Evolutionary conservation across 2,888 invertebrate genomes (phyloP), one percentile per base, ranked within the genome.

Genomic region (Gasteruption jaculator): DNA sequence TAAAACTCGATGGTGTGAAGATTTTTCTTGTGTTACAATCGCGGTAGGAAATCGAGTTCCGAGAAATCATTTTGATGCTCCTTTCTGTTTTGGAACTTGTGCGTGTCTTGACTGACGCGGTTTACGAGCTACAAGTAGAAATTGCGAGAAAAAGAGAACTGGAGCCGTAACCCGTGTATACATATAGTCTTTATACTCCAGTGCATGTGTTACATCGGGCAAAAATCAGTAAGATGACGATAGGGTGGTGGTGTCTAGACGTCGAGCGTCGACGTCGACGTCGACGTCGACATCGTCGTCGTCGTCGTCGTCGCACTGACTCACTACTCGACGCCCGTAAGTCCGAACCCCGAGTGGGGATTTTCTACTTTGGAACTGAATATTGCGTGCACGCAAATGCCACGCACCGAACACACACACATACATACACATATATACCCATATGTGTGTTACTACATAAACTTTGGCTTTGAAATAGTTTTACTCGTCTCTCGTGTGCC

Each of bases 361-460:
- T 20, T 46, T 45, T n/a, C n/a, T n/a, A n/a, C n/a, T 24, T 46
- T n/a, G n/a, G n/a, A n/a, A 54, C 61, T 65, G 62, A 65, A 63
- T 63, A 65, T 65, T 65, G 63, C 65, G 62, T 63, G 62, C 62
- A 53, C 58, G 61, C 61, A 63, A n/a, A 58, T 63, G 60, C 58
- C 60, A 60, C 56, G 58, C 55, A 53, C 44, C 49, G n/a, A n/a
- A n/a, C n/a, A n/a, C n/a, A n/a, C n/a, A n/a, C n/a, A 24, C 35
- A 10, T n/a, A 19, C 42, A 39, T 39, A 42, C 26, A n/a, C 8
- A 12, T 33, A 33, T 29, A n/a, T n/a, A n/a, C n/a, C n/a, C n/a
- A n/a, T n/a, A n/a, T n/a, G n/a, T n/a, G n/a, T n/a, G n/a, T n/a
- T n/a, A n/a, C n/a, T n/a, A n/a, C n/a, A n/a, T n/a, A n/a, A n/a